A percentile compares a stretch with the other conserved stretches of the same genome.
Conservation (phyloP, 2,888 invertebrate genomes). For the Sericinus montela region DNA sequence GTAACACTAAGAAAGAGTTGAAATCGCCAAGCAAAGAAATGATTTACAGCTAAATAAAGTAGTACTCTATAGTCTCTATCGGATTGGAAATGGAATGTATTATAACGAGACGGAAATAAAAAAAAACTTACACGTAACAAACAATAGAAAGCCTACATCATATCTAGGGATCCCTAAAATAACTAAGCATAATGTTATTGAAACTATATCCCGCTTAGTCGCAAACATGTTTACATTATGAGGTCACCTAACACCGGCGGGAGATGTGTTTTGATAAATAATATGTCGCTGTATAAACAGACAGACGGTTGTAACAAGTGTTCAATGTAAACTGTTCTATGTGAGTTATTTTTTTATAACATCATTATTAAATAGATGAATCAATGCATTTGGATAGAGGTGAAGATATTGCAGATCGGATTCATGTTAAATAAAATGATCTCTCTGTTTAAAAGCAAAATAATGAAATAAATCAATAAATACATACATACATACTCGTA, state of each 20-base stretch:
- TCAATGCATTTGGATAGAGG: too few relatives aligned
- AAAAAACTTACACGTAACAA: neutral
- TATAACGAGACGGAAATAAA: too few relatives aligned
- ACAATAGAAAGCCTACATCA: neutral
- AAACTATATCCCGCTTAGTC: conserved; percentile 24
- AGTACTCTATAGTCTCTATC: too few relatives aligned
- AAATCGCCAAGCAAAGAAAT: too few relatives aligned
- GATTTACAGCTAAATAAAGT: too few relatives aligned
- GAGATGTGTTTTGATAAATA: conserved; percentile 63
- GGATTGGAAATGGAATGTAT: too few relatives aligned
- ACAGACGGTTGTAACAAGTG: conserved; percentile 34
- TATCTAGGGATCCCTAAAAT: conserved; percentile 18
- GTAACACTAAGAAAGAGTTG: too few relatives aligned
- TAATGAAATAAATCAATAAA: too few relatives aligned
- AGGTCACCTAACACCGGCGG: conserved; percentile 45
- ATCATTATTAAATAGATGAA: conserved; percentile 16
- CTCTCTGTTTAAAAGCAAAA: too few relatives aligned
- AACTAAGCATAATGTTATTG: conserved; percentile 32
- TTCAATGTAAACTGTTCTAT: conserved; percentile 46
- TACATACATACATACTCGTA: too few relatives aligned
- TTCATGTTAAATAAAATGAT: too few relatives aligned
- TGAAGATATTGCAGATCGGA: too few relatives aligned
- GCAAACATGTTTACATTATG: conserved; percentile 59
- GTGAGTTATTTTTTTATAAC: conserved; percentile 37
- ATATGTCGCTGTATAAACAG: conserved; percentile 51